A percentile compares a stretch with the other conserved stretches of the same genome.
Evolutionary conservation across 2,888 invertebrate species (phyloP).

Genomic region (Dinocampus coccinellae): DNA sequence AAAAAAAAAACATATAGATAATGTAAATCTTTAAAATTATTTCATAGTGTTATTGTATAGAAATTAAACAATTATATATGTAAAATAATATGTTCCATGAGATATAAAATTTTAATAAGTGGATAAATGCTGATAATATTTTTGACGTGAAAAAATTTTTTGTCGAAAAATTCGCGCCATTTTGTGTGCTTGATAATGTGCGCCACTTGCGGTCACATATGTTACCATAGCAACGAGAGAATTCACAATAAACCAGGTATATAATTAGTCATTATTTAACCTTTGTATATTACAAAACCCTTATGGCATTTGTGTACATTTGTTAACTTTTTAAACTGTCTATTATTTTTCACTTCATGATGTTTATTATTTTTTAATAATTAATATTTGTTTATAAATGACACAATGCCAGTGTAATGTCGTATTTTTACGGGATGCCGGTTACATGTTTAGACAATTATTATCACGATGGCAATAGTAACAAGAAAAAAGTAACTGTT

Average conservation of each 20-base stretch:
- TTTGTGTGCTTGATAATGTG: neutral
- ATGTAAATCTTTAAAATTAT: too few species aligned
- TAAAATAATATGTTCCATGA: too few species aligned
- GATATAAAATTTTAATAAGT: too few species aligned
- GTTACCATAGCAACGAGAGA: constrained; percentile 11
- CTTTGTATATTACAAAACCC: neutral
- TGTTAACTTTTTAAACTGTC: neutral
- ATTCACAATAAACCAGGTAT: neutral
- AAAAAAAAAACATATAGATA: too few species aligned
- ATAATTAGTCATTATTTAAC: neutral
- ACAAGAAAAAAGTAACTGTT: constrained; percentile 23
- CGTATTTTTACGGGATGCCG: constrained; percentile 52
- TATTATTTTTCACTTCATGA: neutral
- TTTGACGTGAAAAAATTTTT: neutral
- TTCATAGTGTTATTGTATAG: too few species aligned
- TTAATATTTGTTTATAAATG: neutral
- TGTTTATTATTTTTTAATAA: neutral
- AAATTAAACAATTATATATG: too few species aligned
- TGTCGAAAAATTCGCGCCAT: neutral
- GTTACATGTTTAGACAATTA: constrained; percentile 42
- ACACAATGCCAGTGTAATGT: constrained; percentile 43
- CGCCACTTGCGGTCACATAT: neutral
- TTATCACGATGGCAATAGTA: constrained; percentile 8
- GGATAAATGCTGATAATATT: neutral
- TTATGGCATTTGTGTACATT: neutral